A percentile compares a stretch with the other conserved stretches of the same genome.
phyloP scores from a whole-genome alignment of 2,888 invertebrate genomes.

The Embidobia sp. region DNA sequence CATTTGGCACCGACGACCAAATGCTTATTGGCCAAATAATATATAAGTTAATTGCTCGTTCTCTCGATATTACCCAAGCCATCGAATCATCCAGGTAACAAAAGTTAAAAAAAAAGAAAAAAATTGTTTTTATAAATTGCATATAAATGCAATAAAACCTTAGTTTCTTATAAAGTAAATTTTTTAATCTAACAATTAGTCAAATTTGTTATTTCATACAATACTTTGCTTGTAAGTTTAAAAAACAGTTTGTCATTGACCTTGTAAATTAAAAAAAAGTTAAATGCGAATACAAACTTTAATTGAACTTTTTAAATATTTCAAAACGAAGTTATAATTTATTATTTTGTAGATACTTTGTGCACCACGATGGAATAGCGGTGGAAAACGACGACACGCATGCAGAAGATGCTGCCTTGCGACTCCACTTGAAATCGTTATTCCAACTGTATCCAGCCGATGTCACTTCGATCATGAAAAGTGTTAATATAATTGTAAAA shows the following conservation, averaged over 20 bases:
- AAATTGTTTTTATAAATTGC: no score
- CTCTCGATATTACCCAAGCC: conserved; percentile 81
- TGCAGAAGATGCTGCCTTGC: conserved; percentile 69
- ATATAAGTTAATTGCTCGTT: conserved; percentile 81
- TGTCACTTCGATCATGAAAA: conserved; percentile 75
- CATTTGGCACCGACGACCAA: conserved; percentile 83
- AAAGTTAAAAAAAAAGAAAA: no score
- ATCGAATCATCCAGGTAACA: conserved; percentile 83
- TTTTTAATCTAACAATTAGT: no score
- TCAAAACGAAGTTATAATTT: background rate
- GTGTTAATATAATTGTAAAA: conserved; percentile 87
- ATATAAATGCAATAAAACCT: no score
- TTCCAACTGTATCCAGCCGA: conserved; percentile 67
- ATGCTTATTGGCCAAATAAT: conserved; percentile 82
- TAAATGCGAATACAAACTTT: no score
- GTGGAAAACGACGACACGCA: conserved; percentile 74
- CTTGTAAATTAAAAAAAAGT: no score
- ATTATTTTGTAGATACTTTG: conserved; percentile 78
- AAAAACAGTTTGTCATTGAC: no score
- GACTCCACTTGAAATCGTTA: conserved; percentile 66
- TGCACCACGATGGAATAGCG: conserved; percentile 73
- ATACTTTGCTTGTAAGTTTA: no score
- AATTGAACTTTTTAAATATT: no score
- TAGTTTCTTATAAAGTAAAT: no score
- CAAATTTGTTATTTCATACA: no score